Base-by-base conservation (phyloP, 2,888 invertebrate species). In the Stenodera caucasica region DNA sequence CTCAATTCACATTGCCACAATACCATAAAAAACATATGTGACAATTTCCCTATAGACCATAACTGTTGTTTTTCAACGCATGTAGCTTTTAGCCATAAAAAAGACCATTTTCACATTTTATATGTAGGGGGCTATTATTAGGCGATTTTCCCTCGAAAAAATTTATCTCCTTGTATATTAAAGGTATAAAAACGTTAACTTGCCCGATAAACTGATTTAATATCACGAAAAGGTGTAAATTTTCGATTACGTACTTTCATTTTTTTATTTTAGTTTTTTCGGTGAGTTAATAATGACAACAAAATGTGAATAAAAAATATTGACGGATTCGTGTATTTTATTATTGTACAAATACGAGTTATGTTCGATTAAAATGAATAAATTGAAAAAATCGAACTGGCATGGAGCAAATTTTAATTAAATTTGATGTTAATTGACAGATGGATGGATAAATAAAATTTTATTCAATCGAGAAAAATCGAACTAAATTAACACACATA, bases 1-100 rank as follows among this genome's bases (percentile, higher is more conserved):
- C n/a, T n/a, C n/a, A n/a, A n/a, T n/a, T n/a, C 7, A 40, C 15
- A 14, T 18, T 15, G 8, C 37, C 15, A 40, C 29, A 29, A 29
- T 18, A 40, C 11, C 12, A 35, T 14, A 15, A 7, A 15, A 14
- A 9, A 40, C 5, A 40, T 18, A 40, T 6, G 37, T 40, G 37
- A 40, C 37, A 40, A 40, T 15, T 9, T 2, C 9, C 15, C 8
- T 18, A 2, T n/a, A 37, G 2, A 8, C 37, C 11, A 40, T 40
- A 40, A 40, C 15, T 40, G 37, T 40, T 40, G 37, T 15, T 40
- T 30, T 40, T 40, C 9, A 40, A 40, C 18, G 7, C 9, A 12
- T n/a, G n/a, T n/a, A 18, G 37, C 37, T 40, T 40, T 40, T 40
- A 40, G n/a, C 18, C 37, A 40, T 40, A 40, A 40, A 18, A 18